Base-by-base conservation (phyloP, 2,113 vertebrate genomes). In the Cyprinus carpio region DNA sequence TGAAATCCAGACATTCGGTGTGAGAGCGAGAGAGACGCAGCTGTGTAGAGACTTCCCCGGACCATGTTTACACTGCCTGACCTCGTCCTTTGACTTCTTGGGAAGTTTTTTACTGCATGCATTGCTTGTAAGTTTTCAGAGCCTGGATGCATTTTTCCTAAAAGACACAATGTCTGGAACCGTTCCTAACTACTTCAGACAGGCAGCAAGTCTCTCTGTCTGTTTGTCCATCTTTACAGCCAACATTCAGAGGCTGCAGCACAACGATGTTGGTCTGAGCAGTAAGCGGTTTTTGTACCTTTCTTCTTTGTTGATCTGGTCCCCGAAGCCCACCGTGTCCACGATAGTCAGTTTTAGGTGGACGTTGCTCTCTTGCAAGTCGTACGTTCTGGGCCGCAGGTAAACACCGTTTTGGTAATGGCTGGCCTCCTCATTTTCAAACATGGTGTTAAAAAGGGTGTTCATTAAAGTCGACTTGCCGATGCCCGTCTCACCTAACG, bases 381-480 rank as follows among this genome's bases (percentile, higher is more conserved):
- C 96, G 0, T 99, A 99, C 1, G 98, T 99, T 84, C 96, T 94
- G 0, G 98, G 97, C 88, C 97, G 95, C 87, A 99, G 85, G 89
- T 95, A 95, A 9, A 99, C 98, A 0, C 93, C 90, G 0, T 96
- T 96, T 93, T 98, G 97, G 0, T 99, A 98, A 88, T 99, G 98
- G 75, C 96, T 99, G 20, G 98, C 96, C 80, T 99, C 98, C 67
- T 99, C 98, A 0, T 97, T 97, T 93, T 99, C 98, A 1, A 99
- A 99, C 6, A 95, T 98, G 13, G 98, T 99, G 89, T 99, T 99
- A 92, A 99, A 99, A 13, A 99, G 96, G 0, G 98, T 99, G 87
- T 99, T 99, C 98, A 99, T 99, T 69, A 99, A 92, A 0, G 98
- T 99, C 0, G 98, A 99, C 84, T 99, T 99, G 87, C 98, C 98